Conservation (phyloP, 2,888 invertebrate genomes). For the Pemphredon lugubris region DNA sequence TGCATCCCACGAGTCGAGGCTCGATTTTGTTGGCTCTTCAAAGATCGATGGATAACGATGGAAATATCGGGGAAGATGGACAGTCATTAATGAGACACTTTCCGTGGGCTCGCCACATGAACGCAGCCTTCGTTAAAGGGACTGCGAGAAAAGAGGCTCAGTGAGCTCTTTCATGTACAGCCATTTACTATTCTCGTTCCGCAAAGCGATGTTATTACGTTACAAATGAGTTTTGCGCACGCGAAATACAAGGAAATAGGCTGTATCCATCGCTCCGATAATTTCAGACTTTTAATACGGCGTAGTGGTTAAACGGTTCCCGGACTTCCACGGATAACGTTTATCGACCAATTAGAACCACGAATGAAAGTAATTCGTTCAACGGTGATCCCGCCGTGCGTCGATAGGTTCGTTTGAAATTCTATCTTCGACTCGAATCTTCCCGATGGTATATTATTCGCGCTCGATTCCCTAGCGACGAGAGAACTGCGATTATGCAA, state of each 20-base stretch:
- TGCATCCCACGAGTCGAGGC: no score
- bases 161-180: slow-evolving; percentile 11
- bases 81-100: slow-evolving; percentile 60
- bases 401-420: no score
- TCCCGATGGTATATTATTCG: no score
- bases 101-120: slow-evolving; percentile 45
- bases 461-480: no score
- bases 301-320: not conserved
- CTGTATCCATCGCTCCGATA: not conserved
- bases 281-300: not conserved
- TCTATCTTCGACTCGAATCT: no score
- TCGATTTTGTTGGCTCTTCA: slow-evolving; percentile 11
- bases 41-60: slow-evolving; percentile 25
- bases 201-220: slow-evolving; percentile 20
- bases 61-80: slow-evolving; percentile 36
- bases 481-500: not conserved
- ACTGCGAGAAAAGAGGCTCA: slow-evolving; percentile 6
- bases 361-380: not conserved
- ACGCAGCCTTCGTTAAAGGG: slow-evolving; percentile 28
- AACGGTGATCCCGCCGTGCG: no score
- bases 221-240: slow-evolving; percentile 9
- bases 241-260: not conserved
- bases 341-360: not conserved
- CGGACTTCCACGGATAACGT: not conserved
- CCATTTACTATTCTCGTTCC: slow-evolving; percentile 19